Percentiles rank a stretch among this genome's conserved stretches.
Evolutionary conservation across 53 echinoderm and acorn worm species (phyloP).

Genomic region (Zoroaster sp.): DNA sequence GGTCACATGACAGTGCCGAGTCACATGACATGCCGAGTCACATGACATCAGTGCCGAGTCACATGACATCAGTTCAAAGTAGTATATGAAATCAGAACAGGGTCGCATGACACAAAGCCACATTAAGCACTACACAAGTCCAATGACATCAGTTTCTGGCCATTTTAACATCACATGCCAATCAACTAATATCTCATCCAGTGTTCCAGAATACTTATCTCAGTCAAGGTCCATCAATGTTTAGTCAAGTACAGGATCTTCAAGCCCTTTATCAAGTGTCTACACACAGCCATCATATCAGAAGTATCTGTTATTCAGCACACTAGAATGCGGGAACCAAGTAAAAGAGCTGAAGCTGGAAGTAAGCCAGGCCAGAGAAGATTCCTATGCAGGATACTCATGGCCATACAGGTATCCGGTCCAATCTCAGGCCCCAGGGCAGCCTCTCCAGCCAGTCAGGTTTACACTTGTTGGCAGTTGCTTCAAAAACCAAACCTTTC

Average conservation of each 20-base stretch:
- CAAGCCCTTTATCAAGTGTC: constrained; percentile 5
- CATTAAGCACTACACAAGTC: constrained; percentile 32
- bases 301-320: constrained; percentile 94
- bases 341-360: constrained; percentile 31
- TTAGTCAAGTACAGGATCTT: not conserved
- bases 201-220: not conserved
- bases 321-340: constrained; percentile 46
- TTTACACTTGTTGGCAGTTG: constrained; percentile 45
- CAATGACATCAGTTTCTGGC: constrained; percentile 32
- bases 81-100: too few species aligned
- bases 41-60: not conserved
- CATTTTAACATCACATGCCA: not conserved
- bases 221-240: not conserved
- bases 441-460: constrained; percentile 53
- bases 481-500: constrained; percentile 14
- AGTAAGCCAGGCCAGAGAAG: constrained; percentile 9
- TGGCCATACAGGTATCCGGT: not conserved
- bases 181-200: not conserved
- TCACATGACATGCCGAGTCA: not conserved
- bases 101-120: not conserved
- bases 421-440: constrained; percentile 12
- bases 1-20: not conserved
- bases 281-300: constrained; percentile 26
- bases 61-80: not conserved
- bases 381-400: not conserved